Base-by-base conservation (phyloP, 35 echinoderm and acorn worm genomes). In the Chiridota heheva region DNA sequence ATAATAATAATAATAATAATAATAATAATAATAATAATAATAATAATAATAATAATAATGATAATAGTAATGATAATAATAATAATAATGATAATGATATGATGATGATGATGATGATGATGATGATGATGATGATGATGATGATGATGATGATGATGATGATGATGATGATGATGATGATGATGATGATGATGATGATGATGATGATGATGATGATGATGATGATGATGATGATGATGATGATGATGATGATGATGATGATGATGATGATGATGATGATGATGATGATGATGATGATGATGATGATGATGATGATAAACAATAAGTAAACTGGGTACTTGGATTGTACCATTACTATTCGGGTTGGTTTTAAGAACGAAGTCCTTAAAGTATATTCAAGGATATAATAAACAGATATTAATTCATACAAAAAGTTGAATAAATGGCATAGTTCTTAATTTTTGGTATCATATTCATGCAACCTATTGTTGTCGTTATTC, bases 171-270 rank as follows among this genome's bases (percentile, higher is more conserved):
- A 51, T 51, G 47, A 51, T 51, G 47, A 51, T 51, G 47, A 51
- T 51, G 47, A 51, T 51, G 47, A 51, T 51, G 47, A 51, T 51
- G 47, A 51, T 51, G 47, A 51, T 51, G 47, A 51, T 51, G 47
- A 51, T 51, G n/a, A 51, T 51, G 47, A 51, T 51, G 47, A 51
- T 51, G 47, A 51, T 51, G 47, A 51, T 51, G 47, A 51, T 51
- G 47, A 51, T 51, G 47, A 51, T 51, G 47, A 51, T 51, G 47
- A 51, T 51, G 47, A 51, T 51, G 47, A 51, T 51, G 47, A 51
- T 51, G 47, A 51, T 12, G 47, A 51, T 51, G 47, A 51, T 51
- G 47, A 51, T 51, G 47, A 51, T 51, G n/a, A 51, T 51, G 47
- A 51, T 51, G n/a, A 51, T 51, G 47, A 51, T 51, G 47, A 51